A percentile compares a stretch with the other conserved stretches of the same genome.
These are phyloP conservation scores for Erinaceus europaeus DNA, from an alignment of 2,113 vertebrate genomes.

Conservation along the genomic window DNA sequence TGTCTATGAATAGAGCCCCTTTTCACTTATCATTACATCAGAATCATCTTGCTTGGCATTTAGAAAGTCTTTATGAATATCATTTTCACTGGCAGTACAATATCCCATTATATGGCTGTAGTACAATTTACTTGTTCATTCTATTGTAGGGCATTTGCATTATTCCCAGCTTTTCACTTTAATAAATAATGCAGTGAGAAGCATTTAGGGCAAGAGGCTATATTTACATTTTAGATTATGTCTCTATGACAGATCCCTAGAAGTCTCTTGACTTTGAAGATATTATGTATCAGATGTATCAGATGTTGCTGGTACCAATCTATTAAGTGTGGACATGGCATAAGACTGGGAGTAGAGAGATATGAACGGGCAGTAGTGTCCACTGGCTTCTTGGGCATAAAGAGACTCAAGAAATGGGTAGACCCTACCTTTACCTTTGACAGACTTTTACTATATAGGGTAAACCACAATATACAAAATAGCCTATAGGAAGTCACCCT, in stretches of 20 bases:
- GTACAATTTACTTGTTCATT: neutral
- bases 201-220: neutral
- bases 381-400: no score
- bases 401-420: neutral
- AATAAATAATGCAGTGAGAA: constrained; percentile 29
- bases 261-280: neutral
- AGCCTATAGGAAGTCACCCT: neutral
- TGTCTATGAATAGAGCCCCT: constrained; percentile 1
- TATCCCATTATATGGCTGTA: neutral
- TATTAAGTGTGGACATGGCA: neutral
- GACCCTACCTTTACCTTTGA: neutral
- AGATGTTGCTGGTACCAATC: neutral
- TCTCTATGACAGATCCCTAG: constrained; percentile 32
- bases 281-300: neutral
- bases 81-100: neutral
- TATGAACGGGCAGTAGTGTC: accelerated
- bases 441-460: no score
- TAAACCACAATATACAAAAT: neutral
- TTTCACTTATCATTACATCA: constrained; percentile 12
- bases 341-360: neutral
- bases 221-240: neutral
- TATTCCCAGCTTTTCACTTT: neutral
- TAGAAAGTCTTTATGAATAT: neutral
- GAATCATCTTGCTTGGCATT: neutral
- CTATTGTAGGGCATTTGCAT: neutral